phyloP scores from a whole-genome alignment of 2,888 invertebrate species.

The Brenthis daphne region DNA sequence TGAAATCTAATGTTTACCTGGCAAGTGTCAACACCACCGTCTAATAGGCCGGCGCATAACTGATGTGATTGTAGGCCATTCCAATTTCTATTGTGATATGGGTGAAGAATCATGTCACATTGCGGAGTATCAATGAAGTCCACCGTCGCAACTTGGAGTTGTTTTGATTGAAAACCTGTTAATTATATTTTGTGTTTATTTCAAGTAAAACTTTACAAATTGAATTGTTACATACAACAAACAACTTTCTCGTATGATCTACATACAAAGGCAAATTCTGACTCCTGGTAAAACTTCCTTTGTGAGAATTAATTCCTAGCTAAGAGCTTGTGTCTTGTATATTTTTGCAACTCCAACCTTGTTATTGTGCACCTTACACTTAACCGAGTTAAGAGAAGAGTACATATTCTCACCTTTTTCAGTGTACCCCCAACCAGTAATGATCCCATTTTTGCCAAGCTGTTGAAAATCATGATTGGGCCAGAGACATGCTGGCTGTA shows the following conservation, averaged over 20 bases:
- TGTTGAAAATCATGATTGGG: constrained; percentile 23
- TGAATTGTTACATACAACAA: no score
- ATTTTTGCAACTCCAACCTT: no score
- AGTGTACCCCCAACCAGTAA: constrained; percentile 45
- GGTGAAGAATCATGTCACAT: constrained; percentile 49
- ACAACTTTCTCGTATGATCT: no score
- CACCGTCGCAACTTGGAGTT: constrained; percentile 56
- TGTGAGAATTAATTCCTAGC: no score
- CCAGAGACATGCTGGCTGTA: constrained; percentile 47
- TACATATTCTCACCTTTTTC: constrained; percentile 27
- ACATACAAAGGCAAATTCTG: no score
- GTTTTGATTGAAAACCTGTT: constrained; percentile 16
- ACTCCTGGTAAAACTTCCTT: no score
- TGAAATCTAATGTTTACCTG: constrained; percentile 48
- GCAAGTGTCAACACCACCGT: constrained; percentile 65
- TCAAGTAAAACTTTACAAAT: no score
- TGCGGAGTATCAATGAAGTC: constrained; percentile 51
- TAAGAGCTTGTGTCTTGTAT: no score
- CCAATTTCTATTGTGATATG: constrained; percentile 55
- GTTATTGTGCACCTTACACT: no score
- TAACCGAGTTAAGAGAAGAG: no score
- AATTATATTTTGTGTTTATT: no score
- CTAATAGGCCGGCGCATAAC: constrained; percentile 62
- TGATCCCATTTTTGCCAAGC: constrained; percentile 34
- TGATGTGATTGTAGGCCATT: constrained; percentile 56